Conservation (phyloP, 2,888 invertebrate species). For the Nesidiocoris tenuis region DNA sequence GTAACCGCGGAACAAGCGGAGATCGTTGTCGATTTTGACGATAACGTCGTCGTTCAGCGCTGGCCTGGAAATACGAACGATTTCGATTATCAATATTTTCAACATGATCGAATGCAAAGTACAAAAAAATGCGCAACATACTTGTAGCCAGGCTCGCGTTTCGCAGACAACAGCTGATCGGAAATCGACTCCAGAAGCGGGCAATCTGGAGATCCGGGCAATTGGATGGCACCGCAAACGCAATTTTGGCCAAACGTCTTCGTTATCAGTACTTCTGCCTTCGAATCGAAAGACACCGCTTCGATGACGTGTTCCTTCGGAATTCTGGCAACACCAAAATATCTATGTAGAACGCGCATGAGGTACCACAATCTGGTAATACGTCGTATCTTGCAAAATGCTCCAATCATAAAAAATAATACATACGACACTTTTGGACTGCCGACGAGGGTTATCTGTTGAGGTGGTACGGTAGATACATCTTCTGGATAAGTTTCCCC, state of each 20-base stretch:
- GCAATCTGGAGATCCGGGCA: neutral
- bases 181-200: neutral
- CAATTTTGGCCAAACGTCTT: neutral
- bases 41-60: conserved; percentile 25
- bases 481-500: neutral
- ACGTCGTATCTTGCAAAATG: no score
- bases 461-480: neutral
- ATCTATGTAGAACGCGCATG: neutral
- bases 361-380: neutral
- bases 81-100: neutral
- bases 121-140: neutral
- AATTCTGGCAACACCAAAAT: neutral
- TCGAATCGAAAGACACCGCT: neutral
- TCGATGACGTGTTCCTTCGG: neutral
- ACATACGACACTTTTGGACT: neutral
- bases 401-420: neutral
- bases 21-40: conserved; percentile 25
- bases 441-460: neutral
- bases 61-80: conserved; percentile 18
- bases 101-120: no score
- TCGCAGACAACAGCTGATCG: neutral
- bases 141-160: neutral
- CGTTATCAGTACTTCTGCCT: neutral
- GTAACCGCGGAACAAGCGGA: conserved; percentile 40
- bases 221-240: neutral